Percentiles rank a stretch among this genome's conserved stretches.
phyloP scores from a whole-genome alignment of 2,113 vertebrate species.

The Rhinolophus ferrumequinum region DNA sequence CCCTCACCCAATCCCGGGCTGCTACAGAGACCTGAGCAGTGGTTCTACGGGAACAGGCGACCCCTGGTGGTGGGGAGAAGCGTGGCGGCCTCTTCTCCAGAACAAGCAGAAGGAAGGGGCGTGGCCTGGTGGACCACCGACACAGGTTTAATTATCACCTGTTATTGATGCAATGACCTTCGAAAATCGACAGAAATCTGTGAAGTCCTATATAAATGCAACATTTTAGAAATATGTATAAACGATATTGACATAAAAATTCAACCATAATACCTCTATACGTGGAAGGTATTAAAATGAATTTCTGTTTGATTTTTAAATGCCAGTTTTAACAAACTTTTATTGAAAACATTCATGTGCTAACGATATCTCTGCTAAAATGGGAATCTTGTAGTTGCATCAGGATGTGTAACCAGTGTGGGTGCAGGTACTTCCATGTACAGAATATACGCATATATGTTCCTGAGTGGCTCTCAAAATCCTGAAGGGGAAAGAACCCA shows the following conservation, averaged over 20 bases:
- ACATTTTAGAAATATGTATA: background rate
- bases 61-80: conserved; percentile 14
- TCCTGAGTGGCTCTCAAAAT: background rate
- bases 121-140: background rate
- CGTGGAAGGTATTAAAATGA: background rate
- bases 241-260: background rate
- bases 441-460: background rate
- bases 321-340: background rate
- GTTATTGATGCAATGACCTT: background rate
- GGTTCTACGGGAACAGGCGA: background rate
- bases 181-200: background rate
- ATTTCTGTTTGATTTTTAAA: background rate
- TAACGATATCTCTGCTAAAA: background rate
- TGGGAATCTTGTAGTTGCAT: background rate
- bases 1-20: fast-evolving
- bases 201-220: background rate
- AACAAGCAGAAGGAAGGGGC: background rate
- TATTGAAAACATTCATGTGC: background rate
- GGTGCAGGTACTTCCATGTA: background rate
- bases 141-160: background rate
- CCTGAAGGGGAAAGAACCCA: background rate
- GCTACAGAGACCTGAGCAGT: fast-evolving
- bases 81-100: background rate
- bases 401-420: background rate
- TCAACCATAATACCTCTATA: background rate